A percentile compares a stretch with the other conserved stretches of the same genome.
Evolutionary conservation across 2,113 vertebrate genomes (phyloP).

Genomic region (Daubentonia madagascariensis): DNA sequence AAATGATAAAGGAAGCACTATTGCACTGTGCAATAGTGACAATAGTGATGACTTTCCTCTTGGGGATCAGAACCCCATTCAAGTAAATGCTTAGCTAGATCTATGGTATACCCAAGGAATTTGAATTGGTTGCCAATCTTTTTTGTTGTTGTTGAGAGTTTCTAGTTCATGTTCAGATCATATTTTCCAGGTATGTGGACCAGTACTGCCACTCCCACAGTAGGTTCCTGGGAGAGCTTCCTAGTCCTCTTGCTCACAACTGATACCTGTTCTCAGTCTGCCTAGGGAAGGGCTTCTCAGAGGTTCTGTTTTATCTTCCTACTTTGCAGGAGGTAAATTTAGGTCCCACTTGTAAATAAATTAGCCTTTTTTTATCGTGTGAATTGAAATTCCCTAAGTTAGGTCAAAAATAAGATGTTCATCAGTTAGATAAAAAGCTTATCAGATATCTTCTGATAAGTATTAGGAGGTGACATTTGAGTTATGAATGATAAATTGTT

Average conservation of each 20-base stretch:
- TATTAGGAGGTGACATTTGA: background rate
- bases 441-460: background rate
- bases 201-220: background rate
- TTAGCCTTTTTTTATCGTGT: constrained; percentile 16
- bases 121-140: background rate
- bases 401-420: background rate
- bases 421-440: background rate
- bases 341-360: background rate
- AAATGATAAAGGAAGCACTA: background rate
- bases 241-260: background rate
- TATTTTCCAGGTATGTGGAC: background rate
- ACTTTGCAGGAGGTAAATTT: background rate
- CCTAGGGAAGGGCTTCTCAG: background rate
- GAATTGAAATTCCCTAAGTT: background rate
- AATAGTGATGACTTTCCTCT: background rate
- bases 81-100: background rate
- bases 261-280: background rate
- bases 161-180: background rate
- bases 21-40: background rate
- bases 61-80: background rate
- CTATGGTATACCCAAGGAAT: background rate
- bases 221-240: background rate
- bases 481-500: background rate
- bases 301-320: background rate
- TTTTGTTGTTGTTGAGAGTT: background rate